Percentiles rank a stretch among this genome's conserved stretches.
phyloP scores from a whole-genome alignment of 2,113 vertebrate species.

The Callopanchax toddi region DNA sequence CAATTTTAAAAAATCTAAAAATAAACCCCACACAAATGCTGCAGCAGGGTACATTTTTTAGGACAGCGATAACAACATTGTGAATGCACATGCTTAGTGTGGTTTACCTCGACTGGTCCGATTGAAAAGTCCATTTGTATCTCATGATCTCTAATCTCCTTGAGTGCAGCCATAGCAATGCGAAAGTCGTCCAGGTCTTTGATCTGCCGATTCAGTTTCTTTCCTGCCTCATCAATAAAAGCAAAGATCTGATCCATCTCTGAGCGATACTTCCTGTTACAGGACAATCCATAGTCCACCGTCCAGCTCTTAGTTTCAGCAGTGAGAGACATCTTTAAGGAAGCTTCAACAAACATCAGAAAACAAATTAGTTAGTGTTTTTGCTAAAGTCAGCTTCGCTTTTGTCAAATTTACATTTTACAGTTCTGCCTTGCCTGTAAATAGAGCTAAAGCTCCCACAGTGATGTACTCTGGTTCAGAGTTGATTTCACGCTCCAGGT shows the following conservation, averaged over 20 bases:
- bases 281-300: slow-evolving; percentile 84
- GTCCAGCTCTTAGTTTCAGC: slow-evolving; percentile 92
- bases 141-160: slow-evolving; percentile 90
- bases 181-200: slow-evolving; percentile 94
- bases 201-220: slow-evolving; percentile 89
- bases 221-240: slow-evolving; percentile 89
- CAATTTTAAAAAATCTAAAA: not conserved
- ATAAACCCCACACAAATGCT: not conserved
- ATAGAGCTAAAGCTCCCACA: slow-evolving; percentile 88
- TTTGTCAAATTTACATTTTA: not conserved
- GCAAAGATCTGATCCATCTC: slow-evolving; percentile 92
- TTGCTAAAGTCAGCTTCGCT: not conserved
- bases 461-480: slow-evolving; percentile 88
- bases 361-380: not conserved
- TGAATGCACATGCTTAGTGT: not conserved
- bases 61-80: not conserved
- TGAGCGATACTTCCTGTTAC: slow-evolving; percentile 87
- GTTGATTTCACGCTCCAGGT: slow-evolving; percentile 86
- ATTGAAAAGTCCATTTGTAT: slow-evolving; percentile 89
- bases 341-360: slow-evolving; percentile 71
- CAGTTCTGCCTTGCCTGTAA: slow-evolving; percentile 81
- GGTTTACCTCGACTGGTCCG: slow-evolving; percentile 89
- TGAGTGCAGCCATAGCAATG: slow-evolving; percentile 88
- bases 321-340: slow-evolving; percentile 88
- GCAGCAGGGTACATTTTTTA: too few relatives aligned